Base-by-base conservation (phyloP, 2,888 invertebrate species). In the Auanema freiburgensis region DNA sequence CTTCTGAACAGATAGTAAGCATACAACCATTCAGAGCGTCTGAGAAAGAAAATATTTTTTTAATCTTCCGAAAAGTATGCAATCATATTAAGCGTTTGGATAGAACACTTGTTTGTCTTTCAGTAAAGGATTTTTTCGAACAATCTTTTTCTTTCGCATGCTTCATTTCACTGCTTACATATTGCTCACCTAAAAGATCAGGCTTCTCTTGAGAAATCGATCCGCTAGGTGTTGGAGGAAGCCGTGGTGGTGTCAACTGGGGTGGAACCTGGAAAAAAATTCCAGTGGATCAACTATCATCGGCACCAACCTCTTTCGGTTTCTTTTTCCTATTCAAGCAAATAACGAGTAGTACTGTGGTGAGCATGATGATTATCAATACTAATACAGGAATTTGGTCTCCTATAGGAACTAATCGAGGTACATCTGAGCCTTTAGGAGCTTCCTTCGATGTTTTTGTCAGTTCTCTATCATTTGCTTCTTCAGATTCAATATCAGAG, bases 331-430 rank as follows among this genome's bases (percentile, higher is more conserved):
- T 46, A 41, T 62, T 62, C 25, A 56, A 50, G 40, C 62, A 62
- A 5, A 62, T 33, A 25, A 62, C 16, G 12, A 62, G 44, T 1
- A 50, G 14, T 10, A 62, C 56, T 14, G 62, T 62, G 2, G 49
- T 18, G 42, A 57, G 18, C 49, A 62, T n/a, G n/a, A 62, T 62
- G 8, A 62, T 21, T 5, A 23, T 52, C 41, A 62, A 33, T 50
- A 62, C 41, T 16, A 50, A 6, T 24, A 62, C 72, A n/a, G 72
- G 72, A 33, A 69, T 57, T 14, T 68, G 67, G 16, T 68, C 69
- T 33, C 66, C 63, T 21, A 69, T 42, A 3, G 67, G 57, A 10
- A 61, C 55, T 18, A 67, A 54, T 21, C 61, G 63, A 1, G 57
- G 23, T n/a, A 55, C 55, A 23, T 49, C 55, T 2, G 40, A 8